Base-by-base conservation (phyloP, 1,140 invertebrate genomes). In the Agrilus planipennis region DNA sequence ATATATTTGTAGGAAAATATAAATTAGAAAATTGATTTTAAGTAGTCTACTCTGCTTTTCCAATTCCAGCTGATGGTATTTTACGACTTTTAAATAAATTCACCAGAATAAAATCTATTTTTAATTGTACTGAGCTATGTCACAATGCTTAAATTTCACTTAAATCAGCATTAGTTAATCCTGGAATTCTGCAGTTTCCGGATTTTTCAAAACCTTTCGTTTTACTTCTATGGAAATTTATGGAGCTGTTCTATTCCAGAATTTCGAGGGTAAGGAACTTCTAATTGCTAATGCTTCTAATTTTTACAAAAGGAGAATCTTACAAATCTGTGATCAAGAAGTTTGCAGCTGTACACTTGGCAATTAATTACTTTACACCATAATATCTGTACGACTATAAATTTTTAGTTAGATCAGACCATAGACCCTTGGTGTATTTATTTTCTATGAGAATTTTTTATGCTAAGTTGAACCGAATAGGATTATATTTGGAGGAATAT, bases 311-410 rank as follows among this genome's bases (percentile, higher is more conserved):
- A 1, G 46, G 62, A 1, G 71, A 75, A 52, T 39, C 35, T 19
- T 69, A 70, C 4, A 69, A 60, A 41, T 25, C 44, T 2, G 49
- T 49, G 0, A 63, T 53, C 1, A 57, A 70, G 49, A 45, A 48
- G 40, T 52, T 50, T 21, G 40, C 68, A 7, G 65, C 60, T 6
- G 34, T 68, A 5, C 29, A 65, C 11, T 54, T 48, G 36, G 55
- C 50, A 1, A 52, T 67, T 3, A 42, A 57, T 25, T 46, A 57
- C 12, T 55, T 59, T 28, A 20, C 47, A 23, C 40, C 42, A 23
- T 39, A 39, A n/a, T n/a, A n/a, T 29, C 16, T 41, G 28, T 41
- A 41, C 22, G 39, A 30, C n/a, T 20, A 11, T 2, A 41, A 41
- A 32, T 32, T 41, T 32, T 19, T 29, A 16, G 23, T 41, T 41